These are phyloP conservation scores for Zaprionus capensis DNA, from an alignment of 1,140 invertebrate species.

Conservation along the genomic window DNA sequence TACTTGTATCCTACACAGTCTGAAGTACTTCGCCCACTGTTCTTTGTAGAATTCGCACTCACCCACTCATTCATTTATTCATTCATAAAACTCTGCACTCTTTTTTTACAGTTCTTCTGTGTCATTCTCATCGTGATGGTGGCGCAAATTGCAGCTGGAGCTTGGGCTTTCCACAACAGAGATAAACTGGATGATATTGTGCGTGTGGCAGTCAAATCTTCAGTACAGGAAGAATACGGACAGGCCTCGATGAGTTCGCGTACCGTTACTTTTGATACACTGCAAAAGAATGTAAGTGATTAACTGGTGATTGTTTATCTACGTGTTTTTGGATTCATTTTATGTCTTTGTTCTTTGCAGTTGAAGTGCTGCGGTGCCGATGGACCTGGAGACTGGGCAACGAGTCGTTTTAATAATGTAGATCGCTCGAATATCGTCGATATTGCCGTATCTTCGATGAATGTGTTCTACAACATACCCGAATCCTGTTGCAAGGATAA, in stretches of 20 bases:
- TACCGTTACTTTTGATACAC: conserved; percentile 88
- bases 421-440: conserved; percentile 80
- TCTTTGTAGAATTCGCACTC: conserved; percentile 26
- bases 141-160: conserved; percentile 90
- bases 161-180: conserved; percentile 89
- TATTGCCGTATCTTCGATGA: conserved; percentile 78
- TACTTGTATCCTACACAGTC: conserved; percentile 15
- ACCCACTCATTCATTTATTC: conserved; percentile 6
- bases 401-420: conserved; percentile 86
- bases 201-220: conserved; percentile 87
- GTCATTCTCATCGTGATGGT: conserved; percentile 91
- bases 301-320: background rate
- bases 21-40: conserved; percentile 16
- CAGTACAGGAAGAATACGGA: conserved; percentile 89
- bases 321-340: background rate
- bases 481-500: conserved; percentile 87
- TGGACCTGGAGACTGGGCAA: conserved; percentile 89
- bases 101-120: conserved; percentile 89
- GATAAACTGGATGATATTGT: conserved; percentile 88
- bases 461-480: conserved; percentile 86
- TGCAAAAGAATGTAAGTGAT: conserved; percentile 87
- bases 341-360: conserved; percentile 82
- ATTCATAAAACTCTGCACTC: conserved; percentile 64
- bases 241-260: conserved; percentile 86
- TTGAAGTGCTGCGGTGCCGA: conserved; percentile 90